Conservation (phyloP, 1,140 invertebrate genomes). For the Brachionus asplanchnoidis region DNA sequence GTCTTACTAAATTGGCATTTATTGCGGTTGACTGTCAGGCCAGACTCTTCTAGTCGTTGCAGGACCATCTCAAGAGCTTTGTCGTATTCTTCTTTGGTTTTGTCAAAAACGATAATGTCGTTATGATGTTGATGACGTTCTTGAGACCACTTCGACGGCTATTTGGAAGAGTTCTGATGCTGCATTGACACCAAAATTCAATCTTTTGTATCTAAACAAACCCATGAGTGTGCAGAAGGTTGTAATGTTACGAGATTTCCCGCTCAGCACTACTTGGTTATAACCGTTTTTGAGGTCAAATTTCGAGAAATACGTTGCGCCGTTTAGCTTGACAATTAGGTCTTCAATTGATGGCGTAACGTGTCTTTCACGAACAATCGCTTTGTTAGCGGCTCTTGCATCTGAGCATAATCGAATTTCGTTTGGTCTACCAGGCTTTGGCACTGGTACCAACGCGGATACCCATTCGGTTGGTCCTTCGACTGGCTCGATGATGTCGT, state of each 20-base stretch:
- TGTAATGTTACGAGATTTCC: not conserved
- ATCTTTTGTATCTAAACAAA: not conserved
- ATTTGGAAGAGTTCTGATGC: not conserved
- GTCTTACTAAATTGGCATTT: not conserved
- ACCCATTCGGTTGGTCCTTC: too few species aligned
- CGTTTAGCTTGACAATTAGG: too few species aligned
- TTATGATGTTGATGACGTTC: not conserved
- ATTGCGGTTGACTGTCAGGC: not conserved
- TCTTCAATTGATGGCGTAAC: too few species aligned
- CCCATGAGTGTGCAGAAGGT: not conserved
- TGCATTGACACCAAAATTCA: conserved; percentile 6
- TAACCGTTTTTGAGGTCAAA: too few species aligned
- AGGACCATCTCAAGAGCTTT: not conserved
- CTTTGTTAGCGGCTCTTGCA: too few species aligned
- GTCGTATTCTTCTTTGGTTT: not conserved
- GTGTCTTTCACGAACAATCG: too few species aligned
- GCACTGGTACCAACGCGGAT: too few species aligned
- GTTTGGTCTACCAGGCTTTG: too few species aligned
- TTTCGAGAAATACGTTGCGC: too few species aligned
- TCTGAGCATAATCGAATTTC: too few species aligned
- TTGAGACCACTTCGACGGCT: not conserved
- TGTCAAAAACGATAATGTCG: not conserved
- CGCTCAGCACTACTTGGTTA: not conserved
- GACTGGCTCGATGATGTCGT: too few species aligned
- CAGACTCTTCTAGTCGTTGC: not conserved